Percentiles rank a stretch among this genome's conserved stretches.
Conservation (phyloP, 2,113 vertebrate genomes). For the Pagrus major region DNA sequence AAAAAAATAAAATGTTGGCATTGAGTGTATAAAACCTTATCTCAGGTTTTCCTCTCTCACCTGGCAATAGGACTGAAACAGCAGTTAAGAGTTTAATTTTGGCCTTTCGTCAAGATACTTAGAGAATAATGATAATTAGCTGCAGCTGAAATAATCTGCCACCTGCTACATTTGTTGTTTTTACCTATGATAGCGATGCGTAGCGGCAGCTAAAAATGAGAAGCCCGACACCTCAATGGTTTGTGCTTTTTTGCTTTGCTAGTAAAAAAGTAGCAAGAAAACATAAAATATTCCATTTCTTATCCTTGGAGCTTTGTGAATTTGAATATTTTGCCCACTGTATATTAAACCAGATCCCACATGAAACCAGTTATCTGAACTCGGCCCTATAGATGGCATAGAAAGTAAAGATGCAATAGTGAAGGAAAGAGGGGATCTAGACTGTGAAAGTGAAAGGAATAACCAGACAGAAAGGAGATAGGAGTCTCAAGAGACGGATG, state of each 20-base stretch:
- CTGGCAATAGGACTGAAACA: background rate
- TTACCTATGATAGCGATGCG: background rate
- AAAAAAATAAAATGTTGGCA: background rate
- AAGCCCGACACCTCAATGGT: background rate
- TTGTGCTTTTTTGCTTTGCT: background rate
- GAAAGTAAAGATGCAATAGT: background rate
- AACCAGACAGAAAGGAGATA: constrained; percentile 18
- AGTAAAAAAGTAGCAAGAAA: background rate
- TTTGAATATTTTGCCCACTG: background rate
- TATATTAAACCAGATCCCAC: background rate
- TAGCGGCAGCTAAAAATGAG: background rate
- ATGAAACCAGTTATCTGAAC: constrained; percentile 22
- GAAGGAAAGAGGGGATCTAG: constrained; percentile 7
- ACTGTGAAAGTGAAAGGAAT: constrained; percentile 18
- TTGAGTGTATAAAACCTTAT: background rate
- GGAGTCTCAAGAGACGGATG: constrained; percentile 48
- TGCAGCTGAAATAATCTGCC: background rate
- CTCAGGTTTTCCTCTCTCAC: background rate
- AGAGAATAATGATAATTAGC: background rate
- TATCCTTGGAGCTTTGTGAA: background rate
- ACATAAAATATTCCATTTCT: constrained; percentile 4
- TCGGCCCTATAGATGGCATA: background rate
- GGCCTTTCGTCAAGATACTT: background rate
- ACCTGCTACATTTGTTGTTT: constrained; percentile 14
- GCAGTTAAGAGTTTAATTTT: background rate